Conservation (phyloP, 2,888 invertebrate genomes). For the Eulithis prunata region DNA sequence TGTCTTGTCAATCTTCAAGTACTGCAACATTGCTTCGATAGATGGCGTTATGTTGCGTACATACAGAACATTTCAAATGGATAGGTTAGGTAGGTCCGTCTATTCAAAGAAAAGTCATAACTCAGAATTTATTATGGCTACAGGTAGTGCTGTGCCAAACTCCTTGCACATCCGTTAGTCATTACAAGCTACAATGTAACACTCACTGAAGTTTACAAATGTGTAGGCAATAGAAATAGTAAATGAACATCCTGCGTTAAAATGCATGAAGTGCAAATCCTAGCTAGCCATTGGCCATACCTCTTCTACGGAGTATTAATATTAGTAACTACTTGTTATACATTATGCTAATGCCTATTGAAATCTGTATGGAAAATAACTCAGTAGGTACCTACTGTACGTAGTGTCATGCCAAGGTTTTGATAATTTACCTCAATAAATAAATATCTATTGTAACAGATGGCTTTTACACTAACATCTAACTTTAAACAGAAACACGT, state of each 20-base stretch:
- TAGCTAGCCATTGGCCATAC: background rate
- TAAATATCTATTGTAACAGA: slow-evolving; percentile 35
- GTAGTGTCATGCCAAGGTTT: slow-evolving; percentile 14
- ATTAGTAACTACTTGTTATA: slow-evolving; percentile 12
- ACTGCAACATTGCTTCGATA: background rate
- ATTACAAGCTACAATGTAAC: slow-evolving; percentile 49
- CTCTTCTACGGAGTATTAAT: background rate
- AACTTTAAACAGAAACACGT: slow-evolving; percentile 36
- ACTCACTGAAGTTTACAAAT: slow-evolving; percentile 44
- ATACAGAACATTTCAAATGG: background rate
- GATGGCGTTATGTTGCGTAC: background rate
- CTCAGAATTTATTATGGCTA: no score
- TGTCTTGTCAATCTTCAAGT: no score
- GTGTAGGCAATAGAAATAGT: slow-evolving; percentile 34
- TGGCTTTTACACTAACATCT: slow-evolving; percentile 32
- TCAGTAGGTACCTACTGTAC: slow-evolving; percentile 7
- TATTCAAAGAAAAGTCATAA: no score
- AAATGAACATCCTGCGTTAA: slow-evolving; percentile 32
- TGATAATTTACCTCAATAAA: slow-evolving; percentile 22
- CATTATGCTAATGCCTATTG: slow-evolving; percentile 14
- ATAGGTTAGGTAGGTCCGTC: no score
- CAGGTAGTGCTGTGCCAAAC: background rate
- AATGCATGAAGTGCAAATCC: slow-evolving; percentile 18
- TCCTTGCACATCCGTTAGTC: slow-evolving; percentile 60
- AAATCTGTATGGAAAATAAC: slow-evolving; percentile 12